These are phyloP conservation scores for Mus spicilegus DNA, from an alignment of 2,113 vertebrate species.

Conservation along the genomic window DNA sequence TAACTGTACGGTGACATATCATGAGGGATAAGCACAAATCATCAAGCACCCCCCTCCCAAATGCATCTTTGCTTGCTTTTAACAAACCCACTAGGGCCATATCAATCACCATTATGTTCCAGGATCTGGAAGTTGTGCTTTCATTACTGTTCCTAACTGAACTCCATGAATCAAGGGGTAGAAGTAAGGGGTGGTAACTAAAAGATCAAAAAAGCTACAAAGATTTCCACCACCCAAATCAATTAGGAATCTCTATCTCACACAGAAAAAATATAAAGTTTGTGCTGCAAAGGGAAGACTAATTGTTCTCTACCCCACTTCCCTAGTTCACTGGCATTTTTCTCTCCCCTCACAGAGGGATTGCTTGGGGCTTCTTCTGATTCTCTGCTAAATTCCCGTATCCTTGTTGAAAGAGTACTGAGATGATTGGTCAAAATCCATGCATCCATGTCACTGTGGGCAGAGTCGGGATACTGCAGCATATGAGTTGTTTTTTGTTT, in stretches of 20 bases:
- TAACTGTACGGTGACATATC: background rate
- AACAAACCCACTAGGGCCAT: background rate
- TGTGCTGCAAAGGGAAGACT: background rate
- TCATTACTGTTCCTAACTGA: conserved; percentile 9
- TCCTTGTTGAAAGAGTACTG: background rate
- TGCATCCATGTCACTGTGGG: background rate
- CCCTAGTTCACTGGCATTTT: background rate
- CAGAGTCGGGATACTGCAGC: background rate
- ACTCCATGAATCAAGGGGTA: background rate
- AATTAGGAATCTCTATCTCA: background rate
- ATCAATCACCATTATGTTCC: background rate
- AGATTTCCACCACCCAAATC: conserved; percentile 14
- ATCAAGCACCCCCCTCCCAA: background rate
- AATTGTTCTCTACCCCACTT: background rate
- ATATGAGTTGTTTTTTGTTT: background rate
- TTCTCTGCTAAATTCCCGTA: background rate
- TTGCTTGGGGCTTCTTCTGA: background rate
- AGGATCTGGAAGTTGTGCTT: background rate
- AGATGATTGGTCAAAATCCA: background rate
- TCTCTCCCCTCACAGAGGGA: background rate
- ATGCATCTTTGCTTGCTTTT: background rate
- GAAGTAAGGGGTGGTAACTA: background rate
- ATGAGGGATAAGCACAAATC: background rate
- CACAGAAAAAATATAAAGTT: conserved; percentile 32
- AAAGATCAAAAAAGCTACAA: background rate